Conservation (phyloP, 2,888 invertebrate species). For the Leucozona laternaria region DNA sequence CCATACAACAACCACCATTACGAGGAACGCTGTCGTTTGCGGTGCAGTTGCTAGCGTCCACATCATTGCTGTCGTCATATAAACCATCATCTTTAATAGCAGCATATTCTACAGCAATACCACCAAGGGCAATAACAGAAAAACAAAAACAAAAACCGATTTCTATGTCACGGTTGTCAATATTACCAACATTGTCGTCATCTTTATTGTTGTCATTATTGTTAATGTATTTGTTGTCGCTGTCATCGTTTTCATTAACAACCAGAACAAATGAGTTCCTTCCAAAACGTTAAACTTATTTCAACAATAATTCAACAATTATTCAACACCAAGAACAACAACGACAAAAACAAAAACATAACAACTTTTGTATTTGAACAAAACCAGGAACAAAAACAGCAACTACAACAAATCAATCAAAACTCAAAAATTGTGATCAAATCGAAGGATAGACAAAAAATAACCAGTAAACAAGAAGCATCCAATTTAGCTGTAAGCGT, state of each 20-base stretch:
- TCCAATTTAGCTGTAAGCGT: conserved; percentile 45
- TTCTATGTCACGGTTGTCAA: conserved; percentile 63
- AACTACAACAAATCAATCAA: conserved; percentile 67
- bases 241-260: conserved; percentile 65
- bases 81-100: conserved; percentile 37
- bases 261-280: conserved; percentile 74
- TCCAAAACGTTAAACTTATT: conserved; percentile 66
- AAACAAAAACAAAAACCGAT: conserved; percentile 37
- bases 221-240: conserved; percentile 57
- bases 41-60: conserved; percentile 52
- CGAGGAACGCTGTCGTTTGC: conserved; percentile 43
- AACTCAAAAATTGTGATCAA: conserved; percentile 74
- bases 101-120: conserved; percentile 6
- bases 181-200: conserved; percentile 41
- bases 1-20: conserved; percentile 28
- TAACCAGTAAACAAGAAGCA: conserved; percentile 44
- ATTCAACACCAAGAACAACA: conserved; percentile 45
- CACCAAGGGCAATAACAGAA: not conserved
- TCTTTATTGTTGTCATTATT: conserved; percentile 18
- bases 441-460: conserved; percentile 50
- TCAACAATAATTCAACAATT: conserved; percentile 57
- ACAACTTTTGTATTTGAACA: conserved; percentile 57
- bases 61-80: conserved; percentile 27
- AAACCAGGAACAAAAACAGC: conserved; percentile 34
- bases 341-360: conserved; percentile 22